Percentiles rank a stretch among this genome's conserved stretches.
Conservation (phyloP, 1,140 invertebrate genomes). For the Tyrophagus putrescentiae region DNA sequence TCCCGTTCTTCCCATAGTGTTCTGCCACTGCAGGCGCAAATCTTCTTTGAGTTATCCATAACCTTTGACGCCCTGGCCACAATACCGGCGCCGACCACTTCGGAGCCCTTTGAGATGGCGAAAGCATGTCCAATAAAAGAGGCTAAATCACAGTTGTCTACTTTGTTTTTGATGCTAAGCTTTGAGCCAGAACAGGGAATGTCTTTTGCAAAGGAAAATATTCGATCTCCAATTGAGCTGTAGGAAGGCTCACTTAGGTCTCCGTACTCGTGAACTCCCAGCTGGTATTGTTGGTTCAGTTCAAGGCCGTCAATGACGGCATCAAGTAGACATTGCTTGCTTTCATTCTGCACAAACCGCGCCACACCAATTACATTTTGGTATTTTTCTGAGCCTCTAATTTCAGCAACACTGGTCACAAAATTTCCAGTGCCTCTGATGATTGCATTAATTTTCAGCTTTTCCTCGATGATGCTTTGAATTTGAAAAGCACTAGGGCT, state of each 20-base stretch:
- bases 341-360: constrained; percentile 14
- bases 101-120: neutral
- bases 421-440: constrained; percentile 19
- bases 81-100: constrained; percentile 19
- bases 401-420: constrained; percentile 17
- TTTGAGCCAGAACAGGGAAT: neutral
- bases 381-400: neutral
- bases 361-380: constrained; percentile 20
- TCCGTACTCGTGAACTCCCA: constrained; percentile 28
- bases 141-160: constrained; percentile 20
- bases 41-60: constrained; percentile 21
- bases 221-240: constrained; percentile 12
- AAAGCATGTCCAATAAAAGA: constrained; percentile 19
- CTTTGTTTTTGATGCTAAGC: constrained; percentile 9
- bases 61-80: constrained; percentile 22
- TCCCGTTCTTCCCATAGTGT: constrained; percentile 24
- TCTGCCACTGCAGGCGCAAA: constrained; percentile 23
- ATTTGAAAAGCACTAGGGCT: constrained; percentile 15
- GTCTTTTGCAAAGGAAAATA: neutral
- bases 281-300: neutral
- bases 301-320: constrained; percentile 22
- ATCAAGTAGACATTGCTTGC: constrained; percentile 22
- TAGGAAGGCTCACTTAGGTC: constrained; percentile 19
- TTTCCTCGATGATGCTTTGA: constrained; percentile 18
- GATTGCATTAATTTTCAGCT: constrained; percentile 15